Base-by-base conservation (phyloP, 2,888 invertebrate genomes). In the Gortyna flavago region DNA sequence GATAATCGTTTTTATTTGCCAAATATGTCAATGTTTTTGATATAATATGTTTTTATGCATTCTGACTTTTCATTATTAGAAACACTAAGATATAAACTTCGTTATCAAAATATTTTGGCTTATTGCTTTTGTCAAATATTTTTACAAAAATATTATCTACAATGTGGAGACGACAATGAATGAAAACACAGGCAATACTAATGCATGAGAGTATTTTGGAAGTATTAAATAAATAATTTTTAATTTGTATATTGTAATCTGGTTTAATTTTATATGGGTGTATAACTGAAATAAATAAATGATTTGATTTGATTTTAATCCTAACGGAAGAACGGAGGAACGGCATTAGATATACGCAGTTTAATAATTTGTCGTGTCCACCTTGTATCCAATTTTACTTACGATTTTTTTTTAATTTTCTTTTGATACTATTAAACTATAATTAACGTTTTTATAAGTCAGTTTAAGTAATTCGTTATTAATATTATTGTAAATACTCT, bases 401-500 rank as follows among this genome's bases (percentile, higher is more conserved):
- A 51, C 21, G 51, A 16, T 78, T 51, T 38, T 62, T 54, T 25
- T 11, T 41, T 2, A 38, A 18, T 11, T 59, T 77, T 57, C 2
- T 57, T 61, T 54, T 68, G 48, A 66, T 71, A 65, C 62, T 70
- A 72, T 61, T 61, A 78, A 73, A 81, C 54, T 77, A 61, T 57
- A 59, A 74, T 64, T 72, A 72, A 80, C 16, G 18, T 74, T 76
- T 32, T 65, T 21, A 62, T 83, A 85, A 80, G 70, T 77, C 76
- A 79, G 18, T 38, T 25, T 85, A 75, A 75, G 38, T 71, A 51
- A 73, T 64, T 66, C 59, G 54, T 79, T 66, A 73, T 81, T 81
- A 84, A 81, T 73, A 65, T 76, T 82, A 78, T 86, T 88, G 88
- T 88, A 88, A 86, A 88, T 88, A 88, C 79, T 86, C 80, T 80